phyloP scores from a whole-genome alignment of 2,113 vertebrate genomes.

The Laticauda colubrina region DNA sequence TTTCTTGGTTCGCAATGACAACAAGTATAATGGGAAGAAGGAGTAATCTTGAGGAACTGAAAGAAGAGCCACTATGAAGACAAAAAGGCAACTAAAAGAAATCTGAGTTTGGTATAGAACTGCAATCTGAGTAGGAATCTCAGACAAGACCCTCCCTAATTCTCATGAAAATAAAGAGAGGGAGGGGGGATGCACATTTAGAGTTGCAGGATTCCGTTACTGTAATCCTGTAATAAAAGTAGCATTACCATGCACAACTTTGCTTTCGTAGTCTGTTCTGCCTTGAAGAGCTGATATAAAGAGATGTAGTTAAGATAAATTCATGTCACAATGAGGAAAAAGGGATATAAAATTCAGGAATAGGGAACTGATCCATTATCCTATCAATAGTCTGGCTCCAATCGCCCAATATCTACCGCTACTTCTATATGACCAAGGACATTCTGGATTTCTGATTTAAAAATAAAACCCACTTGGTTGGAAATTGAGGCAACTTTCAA shows the following conservation, averaged over 20 bases:
- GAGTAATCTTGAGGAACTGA: not conserved
- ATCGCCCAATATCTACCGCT: not conserved
- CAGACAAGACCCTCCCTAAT: not conserved
- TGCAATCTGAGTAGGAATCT: not conserved
- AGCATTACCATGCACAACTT: not conserved
- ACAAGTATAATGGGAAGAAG: not conserved
- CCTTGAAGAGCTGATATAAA: not conserved
- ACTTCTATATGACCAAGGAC: not conserved
- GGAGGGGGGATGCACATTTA: not conserved
- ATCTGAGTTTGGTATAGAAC: not conserved
- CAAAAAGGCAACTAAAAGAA: not conserved
- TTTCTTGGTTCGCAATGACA: not conserved
- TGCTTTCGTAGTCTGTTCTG: not conserved
- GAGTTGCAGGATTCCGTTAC: not conserved
- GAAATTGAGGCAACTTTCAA: slow-evolving; percentile 2
- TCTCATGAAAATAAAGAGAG: not conserved
- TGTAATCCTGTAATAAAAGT: not conserved
- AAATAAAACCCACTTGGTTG: not conserved
- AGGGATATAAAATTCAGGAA: not conserved
- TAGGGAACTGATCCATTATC: not conserved
- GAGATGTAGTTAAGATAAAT: not conserved
- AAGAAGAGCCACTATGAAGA: not conserved
- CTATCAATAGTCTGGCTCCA: not conserved
- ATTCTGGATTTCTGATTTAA: not conserved
- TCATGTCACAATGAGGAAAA: not conserved